phyloP scores from a whole-genome alignment of 1,140 invertebrate species.

The Samia ricini region DNA sequence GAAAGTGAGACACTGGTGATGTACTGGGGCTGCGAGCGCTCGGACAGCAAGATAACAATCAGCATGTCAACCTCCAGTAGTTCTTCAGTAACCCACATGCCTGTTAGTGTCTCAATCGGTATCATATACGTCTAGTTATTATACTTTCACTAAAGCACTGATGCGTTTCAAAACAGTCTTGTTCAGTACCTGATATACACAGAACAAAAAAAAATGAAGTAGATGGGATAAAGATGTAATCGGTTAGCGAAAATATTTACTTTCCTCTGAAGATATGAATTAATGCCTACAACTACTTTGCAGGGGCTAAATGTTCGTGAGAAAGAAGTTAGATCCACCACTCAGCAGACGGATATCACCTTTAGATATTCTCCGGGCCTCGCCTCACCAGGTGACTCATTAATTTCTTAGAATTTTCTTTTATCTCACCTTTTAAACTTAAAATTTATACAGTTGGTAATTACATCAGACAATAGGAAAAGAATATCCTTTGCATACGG shows the following conservation, averaged over 20 bases:
- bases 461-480: neutral
- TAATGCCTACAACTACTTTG: neutral
- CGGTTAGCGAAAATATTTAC: no score
- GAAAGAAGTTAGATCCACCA: slow-evolving; percentile 47
- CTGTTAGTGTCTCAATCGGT: slow-evolving; percentile 31
- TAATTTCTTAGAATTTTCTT: neutral
- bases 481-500: neutral
- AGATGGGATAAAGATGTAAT: neutral
- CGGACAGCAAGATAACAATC: slow-evolving; percentile 57
- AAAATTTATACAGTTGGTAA: neutral
- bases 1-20: slow-evolving; percentile 59
- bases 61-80: slow-evolving; percentile 62
- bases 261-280: no score
- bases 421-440: neutral
- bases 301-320: slow-evolving; percentile 22
- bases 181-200: no score
- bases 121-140: no score
- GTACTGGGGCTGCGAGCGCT: slow-evolving; percentile 52
- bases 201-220: neutral
- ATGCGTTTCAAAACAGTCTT: no score
- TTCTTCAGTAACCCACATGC: slow-evolving; percentile 41
- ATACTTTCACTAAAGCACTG: no score
- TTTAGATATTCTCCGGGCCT: slow-evolving; percentile 45
- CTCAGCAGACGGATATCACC: slow-evolving; percentile 64
- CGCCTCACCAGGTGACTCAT: slow-evolving; percentile 40